Evolutionary conservation across 2,888 invertebrate genomes (phyloP).

Genomic region (Lepas anatifera): DNA sequence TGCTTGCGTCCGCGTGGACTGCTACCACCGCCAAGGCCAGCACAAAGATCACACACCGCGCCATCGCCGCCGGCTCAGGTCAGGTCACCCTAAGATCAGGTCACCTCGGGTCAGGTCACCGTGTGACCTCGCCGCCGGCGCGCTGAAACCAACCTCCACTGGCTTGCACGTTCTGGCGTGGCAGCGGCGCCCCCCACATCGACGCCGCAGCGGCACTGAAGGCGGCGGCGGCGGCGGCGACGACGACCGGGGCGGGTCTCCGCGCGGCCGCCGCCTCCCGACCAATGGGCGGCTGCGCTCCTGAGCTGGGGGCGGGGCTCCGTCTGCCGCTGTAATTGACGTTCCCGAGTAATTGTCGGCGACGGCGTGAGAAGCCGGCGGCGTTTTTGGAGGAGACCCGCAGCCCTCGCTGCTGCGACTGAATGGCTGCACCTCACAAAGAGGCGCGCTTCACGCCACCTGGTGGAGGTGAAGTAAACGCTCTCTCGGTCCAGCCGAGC

Average conservation of each 20-base stretch:
- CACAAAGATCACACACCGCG: not conserved
- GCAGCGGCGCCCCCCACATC: not conserved
- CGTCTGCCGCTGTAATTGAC: not conserved
- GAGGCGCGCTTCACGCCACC: too few species aligned
- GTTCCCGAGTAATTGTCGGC: not conserved
- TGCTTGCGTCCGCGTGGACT: not conserved
- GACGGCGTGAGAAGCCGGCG: not conserved
- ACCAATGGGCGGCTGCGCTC: conserved; percentile 3
- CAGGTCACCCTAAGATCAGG: not conserved
- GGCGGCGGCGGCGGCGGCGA: conserved; percentile 4
- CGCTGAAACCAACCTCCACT: too few species aligned
- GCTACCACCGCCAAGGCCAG: not conserved
- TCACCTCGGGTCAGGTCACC: not conserved
- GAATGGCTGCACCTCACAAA: too few species aligned
- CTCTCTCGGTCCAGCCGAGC: too few species aligned
- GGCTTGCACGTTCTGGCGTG: not conserved
- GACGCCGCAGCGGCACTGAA: not conserved
- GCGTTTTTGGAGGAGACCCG: too few species aligned
- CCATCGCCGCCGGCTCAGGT: not conserved
- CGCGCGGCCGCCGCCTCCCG: not conserved
- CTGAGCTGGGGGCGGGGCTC: not conserved
- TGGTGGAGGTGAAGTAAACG: too few species aligned
- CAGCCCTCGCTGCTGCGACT: too few species aligned
- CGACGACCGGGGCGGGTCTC: not conserved
- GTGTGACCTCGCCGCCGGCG: not conserved